Evolutionary conservation across 1,140 invertebrate species (phyloP), one percentile per base, ranked within the genome.

Genomic region (Eumeta japonica): DNA sequence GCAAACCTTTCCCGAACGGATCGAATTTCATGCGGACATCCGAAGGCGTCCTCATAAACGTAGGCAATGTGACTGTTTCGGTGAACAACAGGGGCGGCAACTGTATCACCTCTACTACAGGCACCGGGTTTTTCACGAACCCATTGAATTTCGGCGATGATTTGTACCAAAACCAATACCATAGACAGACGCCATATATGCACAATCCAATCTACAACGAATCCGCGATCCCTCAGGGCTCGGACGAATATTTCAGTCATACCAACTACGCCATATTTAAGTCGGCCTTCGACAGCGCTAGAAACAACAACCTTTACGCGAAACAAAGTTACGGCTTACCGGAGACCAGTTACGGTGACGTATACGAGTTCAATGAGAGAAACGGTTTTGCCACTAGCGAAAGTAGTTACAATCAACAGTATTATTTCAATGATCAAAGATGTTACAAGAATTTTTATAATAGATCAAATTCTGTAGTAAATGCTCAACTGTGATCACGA

Each of bases 51-150:
- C 79, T 84, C 0, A 76, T 89, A 1, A 87, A 84, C 45, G 84
- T 89, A 1, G 86, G 87, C 2, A 87, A 87, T 50, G 84, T 89
- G 0, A 86, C 84, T 1, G 86, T 89, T 0, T 84, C 83, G 28
- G 87, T 88, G 12, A 81, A 83, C 35, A 84, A 84, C 39, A 79
- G 80, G 39, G 85, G 85, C 18, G 83, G 83, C 7, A 87, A 87
- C 53, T 83, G 80, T 67, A 86, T 87, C 36, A 85, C 84, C 2
- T 83, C 84, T 0, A 84, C 82, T 2, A 81, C 78, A 0, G 83
- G 83, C 27, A 83, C 79, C 40, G 75, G 73, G n/a, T 77, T 71
- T 40, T 71, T 74, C 27, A 64, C 64, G 4, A 52, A 71, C 44
- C 57, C 66, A 2, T 55, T 64, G 0, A 65, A 56, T 42, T 62